These are phyloP conservation scores for Agelastica alni DNA, from an alignment of 2,888 invertebrate genomes.

Conservation along the genomic window DNA sequence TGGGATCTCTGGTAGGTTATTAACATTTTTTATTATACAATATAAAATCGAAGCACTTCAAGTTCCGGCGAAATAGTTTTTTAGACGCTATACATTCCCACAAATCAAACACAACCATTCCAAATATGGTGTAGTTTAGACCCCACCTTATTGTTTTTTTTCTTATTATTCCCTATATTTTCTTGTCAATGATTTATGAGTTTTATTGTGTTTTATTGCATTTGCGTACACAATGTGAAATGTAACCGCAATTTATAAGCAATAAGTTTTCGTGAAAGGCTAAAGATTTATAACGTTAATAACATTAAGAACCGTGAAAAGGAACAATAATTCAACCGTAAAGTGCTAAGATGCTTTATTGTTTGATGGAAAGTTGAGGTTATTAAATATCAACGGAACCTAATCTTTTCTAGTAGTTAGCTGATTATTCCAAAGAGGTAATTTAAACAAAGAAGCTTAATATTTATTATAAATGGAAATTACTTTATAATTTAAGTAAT, in stretches of 20 bases:
- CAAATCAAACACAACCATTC: background rate
- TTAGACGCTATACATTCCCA: background rate
- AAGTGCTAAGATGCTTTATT: slow-evolving; percentile 32
- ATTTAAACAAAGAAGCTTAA: too few relatives aligned
- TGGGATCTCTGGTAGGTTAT: too few relatives aligned
- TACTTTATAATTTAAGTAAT: too few relatives aligned
- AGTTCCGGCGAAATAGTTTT: too few relatives aligned
- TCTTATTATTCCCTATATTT: slow-evolving; percentile 11
- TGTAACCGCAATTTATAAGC: slow-evolving; percentile 16
- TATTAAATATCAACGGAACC: slow-evolving; percentile 1
- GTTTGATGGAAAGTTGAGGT: slow-evolving; percentile 11
- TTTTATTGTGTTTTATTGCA: slow-evolving; percentile 21
- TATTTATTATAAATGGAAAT: too few relatives aligned
- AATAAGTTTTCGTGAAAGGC: slow-evolving; percentile 31
- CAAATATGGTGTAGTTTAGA: slow-evolving; percentile 9
- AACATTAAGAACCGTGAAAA: slow-evolving; percentile 36
- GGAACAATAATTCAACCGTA: slow-evolving; percentile 32
- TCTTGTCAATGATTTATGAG: slow-evolving; percentile 20
- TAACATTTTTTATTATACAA: too few relatives aligned
- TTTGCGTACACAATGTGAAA: slow-evolving; percentile 21
- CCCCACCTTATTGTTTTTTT: slow-evolving; percentile 27
- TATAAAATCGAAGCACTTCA: too few relatives aligned
- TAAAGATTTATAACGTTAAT: slow-evolving; percentile 35
- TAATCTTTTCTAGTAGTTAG: too few relatives aligned
- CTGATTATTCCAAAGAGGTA: too few relatives aligned